Percentiles rank a stretch among this genome's conserved stretches.
phyloP scores from a whole-genome alignment of 2,797 vertebrate species.

The Varecia variegata region DNA sequence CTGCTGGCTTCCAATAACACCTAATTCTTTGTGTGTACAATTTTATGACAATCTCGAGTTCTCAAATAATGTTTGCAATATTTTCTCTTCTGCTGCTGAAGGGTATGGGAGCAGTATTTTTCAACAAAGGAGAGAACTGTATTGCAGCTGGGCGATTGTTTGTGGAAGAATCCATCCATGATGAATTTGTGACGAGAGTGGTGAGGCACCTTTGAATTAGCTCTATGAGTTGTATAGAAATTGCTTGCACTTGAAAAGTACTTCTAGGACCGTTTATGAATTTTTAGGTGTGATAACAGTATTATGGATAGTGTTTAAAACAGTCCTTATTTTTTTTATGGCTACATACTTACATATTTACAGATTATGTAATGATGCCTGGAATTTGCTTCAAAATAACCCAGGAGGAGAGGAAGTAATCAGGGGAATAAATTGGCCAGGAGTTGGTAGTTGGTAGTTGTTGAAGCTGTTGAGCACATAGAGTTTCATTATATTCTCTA shows the following conservation, averaged over 20 bases:
- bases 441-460: neutral
- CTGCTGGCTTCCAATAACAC: neutral
- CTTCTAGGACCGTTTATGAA: neutral
- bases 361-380: neutral
- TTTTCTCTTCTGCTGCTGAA: constrained; percentile 69
- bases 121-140: constrained; percentile 99
- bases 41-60: neutral
- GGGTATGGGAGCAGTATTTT: constrained; percentile 98
- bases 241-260: neutral
- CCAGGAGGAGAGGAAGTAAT: neutral
- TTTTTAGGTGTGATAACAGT: neutral
- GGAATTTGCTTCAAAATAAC: neutral
- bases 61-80: neutral
- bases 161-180: constrained; percentile 96
- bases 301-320: neutral
- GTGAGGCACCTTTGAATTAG: constrained; percentile 84
- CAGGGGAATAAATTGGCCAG: neutral
- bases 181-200: constrained; percentile 94
- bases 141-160: constrained; percentile 97
- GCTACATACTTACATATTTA: neutral
- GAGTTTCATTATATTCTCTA: neutral
- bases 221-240: neutral
- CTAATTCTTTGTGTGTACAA: neutral
- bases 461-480: neutral
- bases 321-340: neutral